A percentile compares a stretch with the other conserved stretches of the same genome.
These are phyloP conservation scores for Diuraphis noxia DNA, from an alignment of 1,140 invertebrate genomes.

Conservation along the genomic window DNA sequence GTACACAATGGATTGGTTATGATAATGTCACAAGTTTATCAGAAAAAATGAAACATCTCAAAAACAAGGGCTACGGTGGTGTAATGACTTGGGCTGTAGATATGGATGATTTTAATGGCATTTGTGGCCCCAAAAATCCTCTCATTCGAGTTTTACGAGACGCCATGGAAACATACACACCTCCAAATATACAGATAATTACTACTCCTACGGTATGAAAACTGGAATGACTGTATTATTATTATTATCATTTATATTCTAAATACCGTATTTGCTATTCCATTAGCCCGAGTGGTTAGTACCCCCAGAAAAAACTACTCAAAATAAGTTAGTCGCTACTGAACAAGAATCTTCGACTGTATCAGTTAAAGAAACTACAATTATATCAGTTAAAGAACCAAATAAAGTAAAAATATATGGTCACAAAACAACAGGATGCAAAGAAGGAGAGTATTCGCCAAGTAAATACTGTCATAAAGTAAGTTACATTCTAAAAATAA, in stretches of 20 bases:
- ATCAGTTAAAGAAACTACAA: no score
- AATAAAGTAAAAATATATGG: background rate
- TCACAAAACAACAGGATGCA: conserved; percentile 59
- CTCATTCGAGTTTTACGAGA: conserved; percentile 73
- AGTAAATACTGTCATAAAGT: conserved; percentile 69
- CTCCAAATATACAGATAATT: conserved; percentile 69
- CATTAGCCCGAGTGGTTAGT: conserved; percentile 71
- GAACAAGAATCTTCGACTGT: background rate
- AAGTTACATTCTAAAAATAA: conserved; percentile 56
- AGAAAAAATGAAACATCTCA: conserved; percentile 86
- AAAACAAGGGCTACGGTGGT: conserved; percentile 77
- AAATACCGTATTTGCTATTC: conserved; percentile 48
- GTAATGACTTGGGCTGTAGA: conserved; percentile 87
- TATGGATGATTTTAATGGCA: conserved; percentile 80
- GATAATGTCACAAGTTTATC: conserved; percentile 79
- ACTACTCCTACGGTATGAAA: conserved; percentile 71
- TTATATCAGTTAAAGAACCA: background rate
- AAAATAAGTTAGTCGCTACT: conserved; percentile 55
- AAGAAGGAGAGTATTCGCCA: conserved; percentile 69
- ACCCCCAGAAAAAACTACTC: conserved; percentile 67
- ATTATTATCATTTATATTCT: background rate
- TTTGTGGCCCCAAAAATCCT: conserved; percentile 75
- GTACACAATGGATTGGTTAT: conserved; percentile 86
- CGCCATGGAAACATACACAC: conserved; percentile 74
- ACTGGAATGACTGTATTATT: conserved; percentile 8